phyloP scores from a whole-genome alignment of 1,140 invertebrate genomes.

The Leptopilina clavipes region DNA sequence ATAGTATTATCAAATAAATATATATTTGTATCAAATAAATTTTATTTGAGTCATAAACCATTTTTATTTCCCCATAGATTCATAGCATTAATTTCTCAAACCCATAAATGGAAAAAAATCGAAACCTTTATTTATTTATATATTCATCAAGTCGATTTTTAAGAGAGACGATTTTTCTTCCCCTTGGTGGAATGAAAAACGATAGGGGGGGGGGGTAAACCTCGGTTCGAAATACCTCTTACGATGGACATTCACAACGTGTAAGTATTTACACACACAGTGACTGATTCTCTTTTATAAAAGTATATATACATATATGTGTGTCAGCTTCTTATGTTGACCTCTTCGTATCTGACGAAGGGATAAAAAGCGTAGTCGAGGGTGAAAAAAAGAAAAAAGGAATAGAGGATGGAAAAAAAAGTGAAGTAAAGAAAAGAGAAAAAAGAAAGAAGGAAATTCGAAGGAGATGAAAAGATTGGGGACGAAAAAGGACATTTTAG shows the following conservation, averaged over 20 bases:
- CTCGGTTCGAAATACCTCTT: conserved; percentile 13
- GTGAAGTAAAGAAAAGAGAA: conserved; percentile 38
- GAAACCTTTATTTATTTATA: no score
- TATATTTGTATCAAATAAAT: no score
- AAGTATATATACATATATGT: conserved; percentile 15
- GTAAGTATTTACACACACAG: conserved; percentile 26
- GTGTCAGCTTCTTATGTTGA: conserved; percentile 36
- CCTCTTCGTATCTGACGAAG: conserved; percentile 46
- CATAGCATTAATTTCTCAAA: no score
- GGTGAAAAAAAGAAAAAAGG: conserved; percentile 40
- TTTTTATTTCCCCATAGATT: no score
- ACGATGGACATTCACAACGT: conserved; percentile 23
- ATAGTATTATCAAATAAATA: no score
- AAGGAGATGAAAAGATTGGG: not conserved
- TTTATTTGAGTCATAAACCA: no score
- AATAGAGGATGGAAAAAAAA: conserved; percentile 42
- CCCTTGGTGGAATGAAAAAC: not conserved
- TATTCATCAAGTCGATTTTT: no score
- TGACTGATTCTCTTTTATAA: conserved; percentile 24
- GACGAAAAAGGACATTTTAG: conserved; percentile 35
- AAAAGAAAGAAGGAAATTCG: conserved; percentile 35
- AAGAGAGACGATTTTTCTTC: not conserved
- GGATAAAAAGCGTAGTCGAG: conserved; percentile 45
- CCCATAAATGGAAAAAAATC: no score
- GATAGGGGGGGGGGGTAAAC: not conserved